phyloP scores from a whole-genome alignment of 23 tunicate genomes.

The Clavelina lepadiformis region DNA sequence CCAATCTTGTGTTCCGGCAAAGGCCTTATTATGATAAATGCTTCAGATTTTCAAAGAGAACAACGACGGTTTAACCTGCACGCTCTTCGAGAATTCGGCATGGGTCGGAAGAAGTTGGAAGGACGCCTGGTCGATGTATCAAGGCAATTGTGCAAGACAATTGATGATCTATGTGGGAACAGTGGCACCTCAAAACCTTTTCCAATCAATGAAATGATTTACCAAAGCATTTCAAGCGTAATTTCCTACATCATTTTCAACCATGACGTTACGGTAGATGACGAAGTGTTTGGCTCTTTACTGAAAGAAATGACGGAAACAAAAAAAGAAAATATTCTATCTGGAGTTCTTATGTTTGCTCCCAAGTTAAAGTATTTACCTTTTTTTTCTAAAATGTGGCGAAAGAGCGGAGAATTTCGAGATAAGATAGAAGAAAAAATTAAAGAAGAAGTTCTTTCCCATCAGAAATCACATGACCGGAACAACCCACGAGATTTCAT shows the following conservation, averaged over 20 bases:
- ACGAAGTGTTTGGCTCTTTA: constrained; percentile 18
- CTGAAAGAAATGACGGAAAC: constrained; percentile 15
- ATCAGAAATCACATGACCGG: constrained; percentile 14
- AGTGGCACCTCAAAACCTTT: constrained; percentile 24
- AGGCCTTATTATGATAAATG: constrained; percentile 13
- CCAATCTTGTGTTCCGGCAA: constrained; percentile 3
- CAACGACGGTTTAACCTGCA: constrained; percentile 30
- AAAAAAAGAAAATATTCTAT: constrained; percentile 9
- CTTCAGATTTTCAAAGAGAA: constrained; percentile 12
- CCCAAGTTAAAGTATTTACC: constrained; percentile 27
- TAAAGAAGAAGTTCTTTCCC: constrained; percentile 7
- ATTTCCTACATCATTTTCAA: constrained; percentile 44
- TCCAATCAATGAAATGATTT: constrained; percentile 13
- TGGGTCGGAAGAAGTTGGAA: constrained; percentile 32
- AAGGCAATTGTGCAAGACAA: constrained; percentile 18
- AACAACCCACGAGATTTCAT: too few relatives aligned
- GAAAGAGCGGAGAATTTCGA: background rate
- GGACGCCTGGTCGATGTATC: too few relatives aligned
- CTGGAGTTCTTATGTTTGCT: constrained; percentile 8
- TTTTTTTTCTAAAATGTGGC: background rate
- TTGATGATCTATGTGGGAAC: background rate
- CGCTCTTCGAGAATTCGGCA: constrained; percentile 23
- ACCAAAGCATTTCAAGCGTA: constrained; percentile 28
- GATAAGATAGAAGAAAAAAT: constrained; percentile 1
- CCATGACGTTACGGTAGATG: constrained; percentile 16